Evolutionary conservation across 1,140 invertebrate genomes (phyloP), one percentile per base, ranked within the genome.

Genomic region (Proctacanthus coquilletti): DNA sequence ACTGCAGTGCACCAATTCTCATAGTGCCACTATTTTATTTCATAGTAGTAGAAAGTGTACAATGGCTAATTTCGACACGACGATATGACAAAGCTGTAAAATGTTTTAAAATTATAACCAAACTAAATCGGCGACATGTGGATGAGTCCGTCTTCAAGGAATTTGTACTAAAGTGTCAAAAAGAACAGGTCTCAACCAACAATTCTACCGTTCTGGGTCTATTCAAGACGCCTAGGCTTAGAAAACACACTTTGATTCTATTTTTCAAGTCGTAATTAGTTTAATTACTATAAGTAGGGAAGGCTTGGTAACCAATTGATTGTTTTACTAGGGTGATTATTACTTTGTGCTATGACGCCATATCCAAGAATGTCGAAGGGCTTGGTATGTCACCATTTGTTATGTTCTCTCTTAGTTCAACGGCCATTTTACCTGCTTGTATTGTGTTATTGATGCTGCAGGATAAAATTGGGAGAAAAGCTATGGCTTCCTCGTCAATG

Each of bases 341-440:
- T 41, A 68, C 65, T 8, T 46, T 74, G n/a, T 67, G 67, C 40
- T 72, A 71, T 45, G 70, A 74, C 48, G 69, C 68, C 0, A 69
- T 72, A 40, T 66, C 67, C 1, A 49, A 69, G 19, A 70, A 72
- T 47, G 61, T 71, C n/a, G 60, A 63, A 38, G 65, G 69, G 39
- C 47, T 68, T 11, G 65, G 62, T 14, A 59, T 60, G 34, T 68
- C 61, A 6, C 64, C 68, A 4, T 71, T 68, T 45, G 29, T 64
- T n/a, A 54, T 69, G 17, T 71, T 70, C 50, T 62, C 60, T 21
- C 45, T 66, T 8, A 65, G 60, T 27, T 65, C 66, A 14, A 48
- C 58, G 9, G 62, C 65, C 10, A 69, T 70, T 37, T 48, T 71
- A n/a, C 69, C 69, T 18, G 63, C 66, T 10, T 69, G 66, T 45